Evolutionary conservation across 2,113 vertebrate species (phyloP).

Genomic region (Ibidorhyncha struthersii): DNA sequence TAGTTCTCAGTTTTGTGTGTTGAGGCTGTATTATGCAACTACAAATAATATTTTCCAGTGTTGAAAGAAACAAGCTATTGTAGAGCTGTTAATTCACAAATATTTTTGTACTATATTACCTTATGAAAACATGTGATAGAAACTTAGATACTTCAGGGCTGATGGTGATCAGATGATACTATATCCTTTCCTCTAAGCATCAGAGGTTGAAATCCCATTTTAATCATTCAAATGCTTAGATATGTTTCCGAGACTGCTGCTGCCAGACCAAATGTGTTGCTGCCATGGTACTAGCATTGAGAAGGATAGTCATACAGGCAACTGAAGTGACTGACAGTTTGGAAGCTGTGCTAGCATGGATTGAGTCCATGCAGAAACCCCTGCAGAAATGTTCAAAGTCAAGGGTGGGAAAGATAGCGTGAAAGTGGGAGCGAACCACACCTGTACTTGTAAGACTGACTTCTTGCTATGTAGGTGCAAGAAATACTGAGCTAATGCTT

Average conservation of each 20-base stretch:
- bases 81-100: not conserved
- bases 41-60: not conserved
- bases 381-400: not conserved
- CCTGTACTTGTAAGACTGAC: not conserved
- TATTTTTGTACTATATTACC: not conserved
- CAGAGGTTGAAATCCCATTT: not conserved
- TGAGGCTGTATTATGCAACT: not conserved
- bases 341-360: not conserved
- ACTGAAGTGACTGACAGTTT: not conserved
- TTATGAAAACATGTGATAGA: not conserved
- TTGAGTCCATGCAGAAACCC: not conserved
- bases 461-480: not conserved
- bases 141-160: not conserved
- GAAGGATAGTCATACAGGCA: not conserved
- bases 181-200: not conserved
- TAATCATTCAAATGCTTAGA: not conserved
- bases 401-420: not conserved
- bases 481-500: not conserved
- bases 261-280: not conserved
- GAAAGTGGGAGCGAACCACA: not conserved
- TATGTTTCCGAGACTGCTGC: not conserved
- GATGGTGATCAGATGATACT: not conserved
- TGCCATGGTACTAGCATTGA: not conserved
- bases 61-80: not conserved
- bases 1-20: not conserved